A percentile compares a stretch with the other conserved stretches of the same genome.
Conservation (phyloP, 2,797 vertebrate species). For the Rousettus madagascariensis region DNA sequence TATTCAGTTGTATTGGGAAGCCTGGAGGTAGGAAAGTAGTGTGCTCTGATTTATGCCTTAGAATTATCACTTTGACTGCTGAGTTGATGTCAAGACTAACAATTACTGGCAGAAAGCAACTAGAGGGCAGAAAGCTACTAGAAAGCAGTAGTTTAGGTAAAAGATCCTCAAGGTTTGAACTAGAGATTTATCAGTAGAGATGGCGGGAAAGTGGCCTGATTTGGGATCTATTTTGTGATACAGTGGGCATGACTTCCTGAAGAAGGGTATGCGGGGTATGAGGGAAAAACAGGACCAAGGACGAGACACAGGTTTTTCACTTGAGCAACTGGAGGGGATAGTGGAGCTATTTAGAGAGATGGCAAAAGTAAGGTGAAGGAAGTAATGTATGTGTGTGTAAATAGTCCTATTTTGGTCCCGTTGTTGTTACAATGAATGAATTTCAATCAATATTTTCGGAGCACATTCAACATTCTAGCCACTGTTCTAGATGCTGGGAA, state of each 20-base stretch:
- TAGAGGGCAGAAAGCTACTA: background rate
- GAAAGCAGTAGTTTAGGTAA: background rate
- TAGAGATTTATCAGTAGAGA: background rate
- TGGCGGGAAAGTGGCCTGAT: background rate
- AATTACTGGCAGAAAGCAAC: background rate
- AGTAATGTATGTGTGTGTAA: background rate
- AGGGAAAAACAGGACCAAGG: background rate
- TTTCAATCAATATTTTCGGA: background rate
- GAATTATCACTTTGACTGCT: background rate
- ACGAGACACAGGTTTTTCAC: background rate
- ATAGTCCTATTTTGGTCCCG: background rate
- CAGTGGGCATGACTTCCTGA: background rate
- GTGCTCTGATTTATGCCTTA: background rate
- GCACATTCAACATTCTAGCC: background rate
- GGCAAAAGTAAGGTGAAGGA: background rate
- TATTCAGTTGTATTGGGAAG: background rate
- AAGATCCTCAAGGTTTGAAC: background rate
- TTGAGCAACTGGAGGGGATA: background rate
- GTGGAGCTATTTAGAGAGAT: background rate
- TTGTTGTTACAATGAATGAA: background rate
- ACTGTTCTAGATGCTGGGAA: background rate
- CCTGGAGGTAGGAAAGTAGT: background rate
- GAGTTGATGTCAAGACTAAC: background rate
- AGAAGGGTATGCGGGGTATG: background rate
- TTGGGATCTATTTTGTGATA: background rate